Evolutionary conservation across 2,113 vertebrate genomes (phyloP).

Genomic region (Morphnarchus princeps): DNA sequence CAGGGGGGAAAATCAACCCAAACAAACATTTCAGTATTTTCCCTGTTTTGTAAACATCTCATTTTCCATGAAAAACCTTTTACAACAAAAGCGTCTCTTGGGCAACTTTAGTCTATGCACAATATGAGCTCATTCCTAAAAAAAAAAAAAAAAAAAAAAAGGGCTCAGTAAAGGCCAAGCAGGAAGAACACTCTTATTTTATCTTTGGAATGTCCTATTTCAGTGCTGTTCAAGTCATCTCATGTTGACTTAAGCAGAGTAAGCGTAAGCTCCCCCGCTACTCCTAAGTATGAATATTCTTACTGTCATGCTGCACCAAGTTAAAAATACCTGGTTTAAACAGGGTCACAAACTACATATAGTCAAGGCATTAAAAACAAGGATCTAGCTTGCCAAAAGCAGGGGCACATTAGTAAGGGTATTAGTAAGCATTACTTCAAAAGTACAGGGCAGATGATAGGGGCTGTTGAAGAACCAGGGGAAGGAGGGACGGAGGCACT

Average conservation of each 20-base stretch:
- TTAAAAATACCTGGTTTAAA: neutral
- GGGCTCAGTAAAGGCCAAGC: neutral
- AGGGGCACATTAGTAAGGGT: neutral
- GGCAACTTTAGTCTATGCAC: neutral
- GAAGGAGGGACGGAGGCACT: neutral
- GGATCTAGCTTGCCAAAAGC: neutral
- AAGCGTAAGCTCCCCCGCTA: neutral
- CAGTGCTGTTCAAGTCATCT: neutral
- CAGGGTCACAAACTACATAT: neutral
- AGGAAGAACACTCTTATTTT: neutral
- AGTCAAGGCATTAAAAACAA: neutral
- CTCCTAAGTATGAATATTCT: neutral
- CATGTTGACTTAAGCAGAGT: neutral
- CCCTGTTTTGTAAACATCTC: conserved; percentile 40
- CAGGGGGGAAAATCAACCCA: neutral
- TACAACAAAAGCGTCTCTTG: neutral
- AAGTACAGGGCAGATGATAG: neutral
- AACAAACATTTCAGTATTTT: conserved; percentile 29
- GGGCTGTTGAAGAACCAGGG: neutral
- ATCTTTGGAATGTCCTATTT: neutral
- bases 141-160: neutral
- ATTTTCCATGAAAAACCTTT: neutral
- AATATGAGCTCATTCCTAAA: neutral
- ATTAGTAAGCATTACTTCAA: neutral
- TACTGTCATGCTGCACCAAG: neutral